Evolutionary conservation across 2,888 invertebrate genomes (phyloP).

Genomic region (Phyto melanocephala): DNA sequence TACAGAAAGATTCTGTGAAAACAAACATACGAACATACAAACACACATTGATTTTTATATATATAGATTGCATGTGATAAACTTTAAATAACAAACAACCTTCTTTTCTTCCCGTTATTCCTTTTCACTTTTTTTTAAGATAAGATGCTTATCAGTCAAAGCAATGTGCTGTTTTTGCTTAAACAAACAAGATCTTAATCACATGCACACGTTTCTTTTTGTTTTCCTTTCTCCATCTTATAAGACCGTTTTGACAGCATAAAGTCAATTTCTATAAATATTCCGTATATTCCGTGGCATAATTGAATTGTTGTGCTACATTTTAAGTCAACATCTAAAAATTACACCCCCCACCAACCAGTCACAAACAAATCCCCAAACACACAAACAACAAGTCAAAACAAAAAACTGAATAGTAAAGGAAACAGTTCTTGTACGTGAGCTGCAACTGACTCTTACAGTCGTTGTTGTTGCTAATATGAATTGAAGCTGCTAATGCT

Average conservation of each 20-base stretch:
- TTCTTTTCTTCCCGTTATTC: too few relatives aligned
- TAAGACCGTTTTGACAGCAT: conserved; percentile 13
- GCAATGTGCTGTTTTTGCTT: too few relatives aligned
- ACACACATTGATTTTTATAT: too few relatives aligned
- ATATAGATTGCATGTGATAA: too few relatives aligned
- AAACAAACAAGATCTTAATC: background rate
- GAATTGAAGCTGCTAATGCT: background rate
- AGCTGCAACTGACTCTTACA: conserved; percentile 20
- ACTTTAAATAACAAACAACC: too few relatives aligned
- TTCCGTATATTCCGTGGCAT: background rate
- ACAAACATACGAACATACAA: too few relatives aligned
- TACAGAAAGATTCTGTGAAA: too few relatives aligned
- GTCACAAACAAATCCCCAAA: background rate
- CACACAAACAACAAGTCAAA: background rate
- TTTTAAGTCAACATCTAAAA: conserved; percentile 9
- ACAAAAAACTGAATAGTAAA: background rate
- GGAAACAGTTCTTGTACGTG: conserved; percentile 21
- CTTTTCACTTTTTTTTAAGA: too few relatives aligned
- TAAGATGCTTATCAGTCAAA: too few relatives aligned
- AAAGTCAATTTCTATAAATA: conserved; percentile 26
- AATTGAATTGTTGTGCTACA: conserved; percentile 56
- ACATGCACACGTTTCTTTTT: background rate
- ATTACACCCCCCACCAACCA: background rate
- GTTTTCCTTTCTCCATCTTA: background rate
- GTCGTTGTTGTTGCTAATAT: background rate